Base-by-base conservation (phyloP, 1,140 invertebrate species). In the Melipona quadrifasciata region DNA sequence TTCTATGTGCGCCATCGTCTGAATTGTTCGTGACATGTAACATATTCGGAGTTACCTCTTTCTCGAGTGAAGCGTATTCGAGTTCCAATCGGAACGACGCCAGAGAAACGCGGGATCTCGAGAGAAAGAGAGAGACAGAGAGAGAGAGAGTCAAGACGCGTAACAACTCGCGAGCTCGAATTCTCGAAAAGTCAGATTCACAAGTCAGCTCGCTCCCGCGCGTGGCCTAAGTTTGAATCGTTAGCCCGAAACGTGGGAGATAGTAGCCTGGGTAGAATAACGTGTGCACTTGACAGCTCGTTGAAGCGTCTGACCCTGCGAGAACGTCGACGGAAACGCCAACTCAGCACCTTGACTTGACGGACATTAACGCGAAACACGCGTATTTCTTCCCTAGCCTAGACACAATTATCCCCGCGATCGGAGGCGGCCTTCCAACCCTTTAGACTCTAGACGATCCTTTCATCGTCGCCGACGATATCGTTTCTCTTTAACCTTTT, bases 331-430 rank as follows among this genome's bases (percentile, higher is more conserved):
- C 79, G 84, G 74, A 88, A 47, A 80, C 71, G 83, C 81, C 87
- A 55, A 87, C 68, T 73, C 64, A 79, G 51, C 82, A 78, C 61
- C 87, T 75, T 80, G 58, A 70, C 73, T 89, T 87, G 88, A 90
- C 65, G 84, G 88, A 90, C 86, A 84, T 79, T 77, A 89, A 86
- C 81, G 88, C 71, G 77, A 31, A 80, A 86, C 84, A 73, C 74
- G 72, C 64, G 84, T 61, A 58, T 68, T 86, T 88, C 84, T 71
- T 88, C 27, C 86, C 55, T 76, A n/a, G 34, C 74, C 27, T 77
- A 58, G 84, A 84, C 85, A 87, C 86, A 87, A 90, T 90, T 91
- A 91, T 87, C 82, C 6, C 39, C 86, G 71, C 76, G 81, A 47
- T 74, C 6, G n/a, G 8, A 65, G 55, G 12, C 58, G 16, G 11